These are phyloP conservation scores for Palloptera scutellata DNA, from an alignment of 2,888 invertebrate species.

Conservation along the genomic window DNA sequence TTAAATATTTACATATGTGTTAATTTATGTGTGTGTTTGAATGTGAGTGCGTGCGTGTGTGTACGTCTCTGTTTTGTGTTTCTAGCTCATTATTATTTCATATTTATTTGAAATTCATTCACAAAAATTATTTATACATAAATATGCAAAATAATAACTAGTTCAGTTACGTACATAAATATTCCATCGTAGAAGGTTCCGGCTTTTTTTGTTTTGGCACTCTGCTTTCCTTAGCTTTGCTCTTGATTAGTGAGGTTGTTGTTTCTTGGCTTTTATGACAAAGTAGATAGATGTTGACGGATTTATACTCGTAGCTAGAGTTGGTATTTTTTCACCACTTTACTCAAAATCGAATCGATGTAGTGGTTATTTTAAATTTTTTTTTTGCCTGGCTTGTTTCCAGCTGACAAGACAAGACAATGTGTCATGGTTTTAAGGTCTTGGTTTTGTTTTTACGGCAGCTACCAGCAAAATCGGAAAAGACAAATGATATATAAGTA, in stretches of 20 bases:
- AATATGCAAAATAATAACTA: not conserved
- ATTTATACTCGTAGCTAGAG: conserved; percentile 3
- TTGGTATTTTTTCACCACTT: too few relatives aligned
- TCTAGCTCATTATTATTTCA: not conserved
- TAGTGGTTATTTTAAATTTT: too few relatives aligned
- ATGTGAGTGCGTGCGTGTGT: too few relatives aligned
- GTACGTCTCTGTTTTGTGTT: too few relatives aligned
- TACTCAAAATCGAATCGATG: too few relatives aligned
- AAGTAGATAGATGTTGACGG: conserved; percentile 19
- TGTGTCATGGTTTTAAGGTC: too few relatives aligned
- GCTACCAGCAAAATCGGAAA: too few relatives aligned
- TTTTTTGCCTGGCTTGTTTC: too few relatives aligned
- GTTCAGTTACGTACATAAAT: not conserved
- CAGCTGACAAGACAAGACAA: too few relatives aligned
- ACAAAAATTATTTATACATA: conserved; percentile 1
- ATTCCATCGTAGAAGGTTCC: conserved; percentile 22
- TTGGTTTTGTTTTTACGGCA: too few relatives aligned
- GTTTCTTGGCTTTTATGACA: conserved; percentile 9
- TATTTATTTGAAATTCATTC: conserved; percentile 16
- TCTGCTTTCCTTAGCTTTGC: not conserved
- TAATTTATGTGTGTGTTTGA: too few relatives aligned
- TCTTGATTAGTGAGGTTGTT: conserved; percentile 4
- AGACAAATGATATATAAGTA: too few relatives aligned
- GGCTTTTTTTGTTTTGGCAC: conserved; percentile 2
- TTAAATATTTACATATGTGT: not conserved